These are phyloP conservation scores for Entomobrya multifasciata DNA, from an alignment of 2,888 invertebrate species.

Conservation along the genomic window DNA sequence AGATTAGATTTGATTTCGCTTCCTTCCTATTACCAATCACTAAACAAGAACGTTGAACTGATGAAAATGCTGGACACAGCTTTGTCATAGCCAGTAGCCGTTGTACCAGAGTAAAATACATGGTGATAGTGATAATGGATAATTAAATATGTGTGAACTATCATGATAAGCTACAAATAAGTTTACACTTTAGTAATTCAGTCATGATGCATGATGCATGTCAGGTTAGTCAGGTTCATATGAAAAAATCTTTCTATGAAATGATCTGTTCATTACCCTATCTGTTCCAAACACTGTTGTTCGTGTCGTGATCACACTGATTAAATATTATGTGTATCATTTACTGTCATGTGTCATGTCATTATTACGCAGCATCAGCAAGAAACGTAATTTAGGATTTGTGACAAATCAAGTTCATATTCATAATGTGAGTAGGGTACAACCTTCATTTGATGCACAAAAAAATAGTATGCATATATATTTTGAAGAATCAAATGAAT, in stretches of 20 bases:
- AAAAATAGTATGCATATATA: no score
- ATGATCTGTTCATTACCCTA: background rate
- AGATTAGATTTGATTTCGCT: no score
- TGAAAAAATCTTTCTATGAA: background rate
- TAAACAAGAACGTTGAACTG: background rate
- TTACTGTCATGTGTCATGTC: background rate
- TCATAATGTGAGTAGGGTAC: no score
- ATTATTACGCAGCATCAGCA: background rate
- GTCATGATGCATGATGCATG: background rate
- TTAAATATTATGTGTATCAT: background rate
- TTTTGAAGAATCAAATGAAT: no score
- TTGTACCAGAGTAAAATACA: background rate
- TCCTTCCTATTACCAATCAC: background rate
- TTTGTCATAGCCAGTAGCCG: background rate
- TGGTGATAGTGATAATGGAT: conserved; percentile 13
- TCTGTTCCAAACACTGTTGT: background rate
- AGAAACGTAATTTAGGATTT: no score
- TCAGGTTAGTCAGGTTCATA: background rate
- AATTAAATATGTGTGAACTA: background rate
- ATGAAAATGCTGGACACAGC: background rate
- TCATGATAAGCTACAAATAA: background rate
- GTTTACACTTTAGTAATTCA: background rate
- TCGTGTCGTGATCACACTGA: background rate
- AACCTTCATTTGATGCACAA: no score
- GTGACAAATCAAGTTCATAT: no score